Base-by-base conservation (phyloP, 2,888 invertebrate species). In the Thyatira batis region DNA sequence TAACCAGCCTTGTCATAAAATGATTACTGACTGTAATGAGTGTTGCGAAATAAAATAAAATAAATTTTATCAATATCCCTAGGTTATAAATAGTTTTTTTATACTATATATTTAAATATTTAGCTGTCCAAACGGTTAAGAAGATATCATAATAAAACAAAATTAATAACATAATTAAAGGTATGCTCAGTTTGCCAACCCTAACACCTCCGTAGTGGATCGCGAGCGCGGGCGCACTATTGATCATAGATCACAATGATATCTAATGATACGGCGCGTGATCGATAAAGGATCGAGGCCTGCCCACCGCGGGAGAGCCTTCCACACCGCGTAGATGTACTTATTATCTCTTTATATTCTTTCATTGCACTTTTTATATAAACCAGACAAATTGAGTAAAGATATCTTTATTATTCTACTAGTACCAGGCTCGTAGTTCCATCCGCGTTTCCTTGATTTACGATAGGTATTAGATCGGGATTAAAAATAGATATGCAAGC, bases 191-290 rank as follows among this genome's bases (percentile, higher is more conserved):
- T 48, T 27, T 60, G 67, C 43, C 80, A 83, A 60, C 82, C 80
- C 79, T 82, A 66, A 52, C 48, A 51, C 11, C 46, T 48, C 25
- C 17, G 25, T 44, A 20, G 46, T 43, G 52, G 61, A 61, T 59
- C 57, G 33, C 52, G 44, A 51, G 48, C 70, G 74, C 76, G 63
- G 71, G 69, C 76, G 73, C 78, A 71, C 73, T 63, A 84, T 84
- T 81, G 85, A 89, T 89, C 87, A 86, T 84, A 84, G 82, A 85
- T 85, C 85, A 90, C 90, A 89, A 89, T 90, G 88, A 88, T 87
- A 85, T 85, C 87, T 90, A 90, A 90, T 89, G 89, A 88, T 89
- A 89, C 87, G 84, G 81, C 80, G 76, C 76, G 71, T 82, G 84
- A 85, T 87, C 86, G 85, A 84, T 85, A 87, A 87, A 87, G 82